These are phyloP conservation scores for Sebastes matsubarae DNA, from an alignment of 2,797 vertebrate species.

Conservation along the genomic window DNA sequence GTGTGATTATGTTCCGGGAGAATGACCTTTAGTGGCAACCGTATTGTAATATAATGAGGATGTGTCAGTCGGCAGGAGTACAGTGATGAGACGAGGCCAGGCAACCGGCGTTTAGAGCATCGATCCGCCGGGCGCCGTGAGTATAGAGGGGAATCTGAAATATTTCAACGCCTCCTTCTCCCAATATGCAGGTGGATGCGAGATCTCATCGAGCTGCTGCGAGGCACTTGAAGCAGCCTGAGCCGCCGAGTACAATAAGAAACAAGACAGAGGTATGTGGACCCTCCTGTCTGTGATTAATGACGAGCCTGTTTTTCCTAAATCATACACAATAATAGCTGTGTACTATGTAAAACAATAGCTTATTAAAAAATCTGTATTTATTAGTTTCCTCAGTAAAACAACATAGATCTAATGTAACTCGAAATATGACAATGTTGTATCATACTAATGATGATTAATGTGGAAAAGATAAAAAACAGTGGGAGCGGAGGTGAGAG, in stretches of 20 bases:
- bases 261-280: conserved; percentile 37
- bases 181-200: conserved; percentile 62
- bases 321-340: conserved; percentile 18
- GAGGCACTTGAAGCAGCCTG: conserved; percentile 45
- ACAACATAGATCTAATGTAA: conserved; percentile 10
- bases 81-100: conserved; percentile 87
- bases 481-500: conserved; percentile 54
- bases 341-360: background rate
- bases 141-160: conserved; percentile 80
- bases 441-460: conserved; percentile 56
- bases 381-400: conserved; percentile 4
- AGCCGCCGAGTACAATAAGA: conserved; percentile 38
- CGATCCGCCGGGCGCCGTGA: conserved; percentile 69
- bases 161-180: conserved; percentile 66
- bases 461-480: conserved; percentile 62
- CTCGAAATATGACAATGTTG: conserved; percentile 46
- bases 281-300: conserved; percentile 40
- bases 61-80: conserved; percentile 93
- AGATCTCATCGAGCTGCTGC: conserved; percentile 55
- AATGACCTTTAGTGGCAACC: conserved; percentile 99
- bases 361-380: background rate
- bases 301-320: conserved; percentile 15
- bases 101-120: conserved; percentile 75
- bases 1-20: conserved; percentile 99
- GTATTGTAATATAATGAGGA: conserved; percentile 99